Conservation (phyloP, 30 jellyfish, hydroid and myxozoan species). For the Kudoa iwatai region DNA sequence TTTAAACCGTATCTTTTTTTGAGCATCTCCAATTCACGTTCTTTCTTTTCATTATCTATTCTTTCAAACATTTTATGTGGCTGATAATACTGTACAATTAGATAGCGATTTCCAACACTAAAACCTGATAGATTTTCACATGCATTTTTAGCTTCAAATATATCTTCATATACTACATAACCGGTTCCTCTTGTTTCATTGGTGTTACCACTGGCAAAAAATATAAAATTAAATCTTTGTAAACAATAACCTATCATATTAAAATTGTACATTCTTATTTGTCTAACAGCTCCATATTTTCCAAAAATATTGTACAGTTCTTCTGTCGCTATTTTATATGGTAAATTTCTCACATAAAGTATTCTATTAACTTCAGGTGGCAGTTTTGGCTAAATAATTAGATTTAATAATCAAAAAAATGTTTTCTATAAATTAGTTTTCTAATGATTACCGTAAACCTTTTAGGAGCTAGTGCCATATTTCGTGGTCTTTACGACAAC, state of each 20-base stretch:
- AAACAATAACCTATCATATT: neutral
- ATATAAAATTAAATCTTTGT: neutral
- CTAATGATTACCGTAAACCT: too few relatives aligned
- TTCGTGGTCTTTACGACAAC: too few relatives aligned
- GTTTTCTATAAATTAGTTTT: too few relatives aligned
- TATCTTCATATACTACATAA: slow-evolving; percentile 63
- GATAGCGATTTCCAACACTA: slow-evolving; percentile 60
- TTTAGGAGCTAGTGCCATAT: too few relatives aligned
- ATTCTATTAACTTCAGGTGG: slow-evolving; percentile 84
- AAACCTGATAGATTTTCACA: slow-evolving; percentile 72
- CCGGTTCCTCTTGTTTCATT: slow-evolving; percentile 71
- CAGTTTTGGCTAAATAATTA: slow-evolving; percentile 24
- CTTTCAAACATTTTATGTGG: slow-evolving; percentile 67
- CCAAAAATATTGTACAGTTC: slow-evolving; percentile 62
- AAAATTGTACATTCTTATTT: slow-evolving; percentile 26
- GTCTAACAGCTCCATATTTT: slow-evolving; percentile 70
- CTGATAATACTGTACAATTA: slow-evolving; percentile 30
- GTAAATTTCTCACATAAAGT: slow-evolving; percentile 28
- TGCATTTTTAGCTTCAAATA: slow-evolving; percentile 70
- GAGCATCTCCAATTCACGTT: slow-evolving; percentile 11
- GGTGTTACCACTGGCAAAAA: slow-evolving; percentile 17
- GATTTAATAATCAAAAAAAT: too few relatives aligned
- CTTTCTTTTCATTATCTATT: slow-evolving; percentile 32
- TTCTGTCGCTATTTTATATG: slow-evolving; percentile 43
- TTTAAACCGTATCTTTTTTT: slow-evolving; percentile 46